Base-by-base conservation (phyloP, 2,113 vertebrate species). In the Nothocercus julius region DNA sequence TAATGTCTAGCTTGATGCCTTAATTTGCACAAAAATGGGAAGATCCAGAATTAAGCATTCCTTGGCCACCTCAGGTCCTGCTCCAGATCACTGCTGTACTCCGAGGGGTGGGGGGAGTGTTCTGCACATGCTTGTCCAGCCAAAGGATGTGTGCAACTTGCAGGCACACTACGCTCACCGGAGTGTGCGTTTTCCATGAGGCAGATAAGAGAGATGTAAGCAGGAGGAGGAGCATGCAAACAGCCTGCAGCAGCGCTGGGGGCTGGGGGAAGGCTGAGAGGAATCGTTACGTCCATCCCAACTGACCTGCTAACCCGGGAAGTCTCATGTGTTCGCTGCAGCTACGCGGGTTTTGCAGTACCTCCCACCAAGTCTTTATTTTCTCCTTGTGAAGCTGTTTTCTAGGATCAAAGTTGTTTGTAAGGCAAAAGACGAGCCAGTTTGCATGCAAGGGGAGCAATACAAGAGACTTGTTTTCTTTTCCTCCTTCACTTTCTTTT, bases 21-120 rank as follows among this genome's bases (percentile, higher is more conserved):
- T 92, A 61, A 92, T 90, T 89, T 92, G 77, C 62, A 90, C 51
- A 68, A 81, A 88, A 96, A 78, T 36, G 5, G n/a, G 19, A 72
- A 79, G 62, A 68, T 40, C 4, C 27, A 79, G 32, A 70, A 90
- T 59, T 36, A 36, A 73, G 44, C 13, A 47, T 62, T 95, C 78
- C 47, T 75, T 27, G 45, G 58, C 66, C 83, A 7, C 58, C 68
- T 90, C 32, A 62, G 74, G 53, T 82, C 17, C 44, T 69, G 44
- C 40, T 34, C 7, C 15, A 66, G 20, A 32, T 49, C 61, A 38
- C 30, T 24, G 63, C 15, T 85, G 21, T 17, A 62, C 27, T 49
- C 68, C 76, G 79, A 73, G 82, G 16, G 12, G 22, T 36, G 61
- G 21, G 7, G 25, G 38, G 62, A 40, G n/a, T 27, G 30, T 32